These are phyloP conservation scores for Kryptopterus vitreolus DNA, from an alignment of 2,797 vertebrate species.

Conservation along the genomic window DNA sequence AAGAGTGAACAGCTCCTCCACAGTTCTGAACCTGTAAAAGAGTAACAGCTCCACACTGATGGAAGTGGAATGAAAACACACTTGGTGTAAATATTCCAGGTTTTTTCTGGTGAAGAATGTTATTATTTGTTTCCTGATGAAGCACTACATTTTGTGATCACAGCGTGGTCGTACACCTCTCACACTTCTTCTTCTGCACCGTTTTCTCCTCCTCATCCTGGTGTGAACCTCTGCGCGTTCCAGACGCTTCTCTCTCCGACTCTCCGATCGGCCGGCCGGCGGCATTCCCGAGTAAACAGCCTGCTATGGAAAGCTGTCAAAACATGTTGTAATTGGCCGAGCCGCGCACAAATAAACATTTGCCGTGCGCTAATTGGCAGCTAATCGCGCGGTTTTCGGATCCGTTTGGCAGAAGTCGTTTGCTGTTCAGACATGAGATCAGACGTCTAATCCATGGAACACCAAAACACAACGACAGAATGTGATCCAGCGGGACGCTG, in stretches of 20 bases:
- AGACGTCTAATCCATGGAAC: background rate
- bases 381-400: background rate
- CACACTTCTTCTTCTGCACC: background rate
- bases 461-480: background rate
- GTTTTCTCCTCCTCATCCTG: too few species aligned
- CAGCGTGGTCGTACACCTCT: background rate
- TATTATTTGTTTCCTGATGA: too few species aligned
- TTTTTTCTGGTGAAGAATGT: too few species aligned
- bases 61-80: too few species aligned
- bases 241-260: background rate
- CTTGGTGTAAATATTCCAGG: too few species aligned
- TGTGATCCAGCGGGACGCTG: background rate
- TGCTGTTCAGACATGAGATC: background rate
- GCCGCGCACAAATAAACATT: background rate
- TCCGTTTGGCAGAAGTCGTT: background rate
- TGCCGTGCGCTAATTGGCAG: background rate
- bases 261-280: background rate
- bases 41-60: too few species aligned
- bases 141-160: too few species aligned
- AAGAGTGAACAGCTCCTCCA: too few species aligned
- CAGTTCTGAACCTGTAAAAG: too few species aligned
- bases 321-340: background rate
- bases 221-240: background rate
- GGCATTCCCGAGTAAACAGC: background rate
- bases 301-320: background rate